Evolutionary conservation across 2,113 vertebrate species (phyloP), one percentile per base, ranked within the genome.

Genomic region (Catagonus wagneri): DNA sequence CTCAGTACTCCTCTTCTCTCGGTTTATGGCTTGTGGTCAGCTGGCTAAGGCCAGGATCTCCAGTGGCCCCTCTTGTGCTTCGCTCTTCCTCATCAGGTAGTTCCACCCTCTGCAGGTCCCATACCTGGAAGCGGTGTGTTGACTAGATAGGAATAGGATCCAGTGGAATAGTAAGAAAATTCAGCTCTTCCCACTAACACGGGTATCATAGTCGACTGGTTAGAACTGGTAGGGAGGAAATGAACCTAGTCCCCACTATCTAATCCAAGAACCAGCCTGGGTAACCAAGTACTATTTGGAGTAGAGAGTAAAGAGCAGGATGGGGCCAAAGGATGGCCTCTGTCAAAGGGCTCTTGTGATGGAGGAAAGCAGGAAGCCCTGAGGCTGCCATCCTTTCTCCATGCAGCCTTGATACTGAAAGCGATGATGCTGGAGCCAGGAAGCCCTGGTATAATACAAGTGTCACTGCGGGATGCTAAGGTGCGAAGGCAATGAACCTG

Each of bases 21-120:
- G 79, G 94, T 94, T 96, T 97, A 97, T 98, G 97, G 97, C 97
- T 97, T 98, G 89, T 95, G 97, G 96, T 94, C 84, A 95, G 80
- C 93, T 94, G 74, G 68, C 84, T 66, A 10, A 83, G 84, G 74
- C 96, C 88, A 81, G 92, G 81, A 39, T 95, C 93, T 93, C 78
- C 91, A 68, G 96, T 92, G 92, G 92, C 89, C 93, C 87, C 81
- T 32, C 79, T 72, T 61, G 22, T 83, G 12, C n/a, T 76, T 87
- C 78, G 68, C 69, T 93, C 52, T 75, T 90, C 80, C 88, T 84
- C 72, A 87, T 69, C 87, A 85, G 92, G 75, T 87, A 63, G 22
- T 61, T 58, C 52, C 72, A 92, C 25, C 88, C 63, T 83, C 32
- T 22, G 56, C 36, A 91, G 63, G 81, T 81, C 63, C 54, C 74